Base-by-base conservation (phyloP, 2,888 invertebrate genomes). In the Meliscaeva auricollis region DNA sequence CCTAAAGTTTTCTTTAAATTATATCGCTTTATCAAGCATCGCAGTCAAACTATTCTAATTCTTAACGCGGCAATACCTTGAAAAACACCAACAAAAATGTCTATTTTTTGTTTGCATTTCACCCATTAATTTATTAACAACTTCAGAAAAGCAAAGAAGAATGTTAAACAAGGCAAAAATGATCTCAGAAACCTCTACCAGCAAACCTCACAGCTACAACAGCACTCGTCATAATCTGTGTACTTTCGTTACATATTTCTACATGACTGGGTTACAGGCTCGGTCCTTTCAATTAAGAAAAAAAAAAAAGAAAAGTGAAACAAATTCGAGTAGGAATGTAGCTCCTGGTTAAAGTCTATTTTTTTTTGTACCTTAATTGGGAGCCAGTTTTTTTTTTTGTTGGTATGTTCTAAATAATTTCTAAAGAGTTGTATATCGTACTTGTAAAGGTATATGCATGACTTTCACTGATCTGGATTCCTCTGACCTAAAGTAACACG, bases 401-500 rank as follows among this genome's bases (percentile, higher is more conserved):
- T 26, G 2, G 5, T 32, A 20, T 48, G 32, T 66, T 66, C 32
- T 32, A 66, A 66, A 66, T 66, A 66, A 15, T 38, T 17, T 20
- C 44, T 30, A 32, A 60, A 62, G 58, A 54, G 68, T 32, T 17
- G 9, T 48, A 69, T 13, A 11, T n/a, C 9, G 35, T 58, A 17
- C 15, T 15, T 9, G 30, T 54, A 32, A 20, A 32, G n/a, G n/a
- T 54, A 54, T 35, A 32, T 32, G 56, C 9, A 60, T 62, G 64
- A 84, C 75, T 75, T 64, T 75, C 70, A 75, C 74, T 78, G 80
- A 56, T 75, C 83, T 30, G 52, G 38, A 79, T 79, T 66, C 2
- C 46, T 48, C 13, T 72, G 56, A 80, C 76, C 72, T 60, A 72
- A 68, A 68, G 52, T 80, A 75, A 84, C 64, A 75, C 60, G 80